Evolutionary conservation across 2,113 vertebrate species (phyloP).

Genomic region (Todiramphus saurophagus): DNA sequence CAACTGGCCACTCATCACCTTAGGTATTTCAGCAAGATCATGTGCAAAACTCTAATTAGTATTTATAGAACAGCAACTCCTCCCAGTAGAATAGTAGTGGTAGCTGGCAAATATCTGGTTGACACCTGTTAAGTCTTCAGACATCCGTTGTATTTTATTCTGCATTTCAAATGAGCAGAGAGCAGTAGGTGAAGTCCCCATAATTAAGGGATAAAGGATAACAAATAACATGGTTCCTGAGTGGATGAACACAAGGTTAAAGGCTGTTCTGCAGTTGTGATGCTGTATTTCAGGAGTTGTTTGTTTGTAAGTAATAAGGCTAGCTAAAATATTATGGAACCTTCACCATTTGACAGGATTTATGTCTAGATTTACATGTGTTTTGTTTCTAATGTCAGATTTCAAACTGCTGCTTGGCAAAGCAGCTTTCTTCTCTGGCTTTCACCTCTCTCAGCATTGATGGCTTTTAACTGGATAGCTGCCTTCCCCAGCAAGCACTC

Average conservation of each 20-base stretch:
- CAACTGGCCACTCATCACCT: conserved; percentile 75
- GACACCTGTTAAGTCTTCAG: conserved; percentile 68
- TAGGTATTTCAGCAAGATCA: conserved; percentile 71
- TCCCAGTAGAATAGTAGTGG: conserved; percentile 58
- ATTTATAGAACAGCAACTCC: conserved; percentile 69
- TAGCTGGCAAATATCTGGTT: conserved; percentile 67
- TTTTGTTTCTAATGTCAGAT: conserved; percentile 57
- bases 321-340: conserved; percentile 29
- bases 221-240: conserved; percentile 50
- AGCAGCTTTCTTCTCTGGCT: conserved; percentile 19
- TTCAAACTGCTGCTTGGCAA: conserved; percentile 47
- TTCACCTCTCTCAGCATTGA: conserved; percentile 30
- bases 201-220: conserved; percentile 59
- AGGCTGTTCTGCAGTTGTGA: neutral
- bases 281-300: neutral
- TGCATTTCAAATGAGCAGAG: conserved; percentile 62
- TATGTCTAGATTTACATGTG: conserved; percentile 39
- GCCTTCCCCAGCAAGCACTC: conserved; percentile 39
- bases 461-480: conserved; percentile 43
- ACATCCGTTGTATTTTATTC: conserved; percentile 62
- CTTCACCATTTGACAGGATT: neutral
- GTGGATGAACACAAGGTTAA: conserved; percentile 47
- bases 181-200: conserved; percentile 53
- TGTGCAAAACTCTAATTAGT: conserved; percentile 74
- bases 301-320: conserved; percentile 12